Evolutionary conservation across 2,797 vertebrate genomes (phyloP).

Genomic region (Urocyon cinereoargenteus): DNA sequence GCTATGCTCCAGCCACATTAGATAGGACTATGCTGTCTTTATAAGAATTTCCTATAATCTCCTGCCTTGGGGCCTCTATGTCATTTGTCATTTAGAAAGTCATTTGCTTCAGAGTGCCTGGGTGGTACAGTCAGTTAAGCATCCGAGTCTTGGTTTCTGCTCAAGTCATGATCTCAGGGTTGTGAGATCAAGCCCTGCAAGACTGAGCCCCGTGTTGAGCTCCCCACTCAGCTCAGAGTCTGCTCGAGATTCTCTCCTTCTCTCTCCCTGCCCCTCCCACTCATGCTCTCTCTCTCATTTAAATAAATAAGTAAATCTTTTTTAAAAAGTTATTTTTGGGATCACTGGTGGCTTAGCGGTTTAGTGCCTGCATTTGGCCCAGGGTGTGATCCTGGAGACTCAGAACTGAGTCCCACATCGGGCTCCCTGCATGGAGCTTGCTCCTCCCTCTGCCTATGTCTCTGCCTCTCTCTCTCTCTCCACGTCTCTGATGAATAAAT

Average conservation of each 20-base stretch:
- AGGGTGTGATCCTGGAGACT: no score
- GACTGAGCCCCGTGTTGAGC: not conserved
- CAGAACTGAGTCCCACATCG: no score
- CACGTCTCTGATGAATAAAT: not conserved
- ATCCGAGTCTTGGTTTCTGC: not conserved
- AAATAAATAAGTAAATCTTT: not conserved
- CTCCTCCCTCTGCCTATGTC: no score
- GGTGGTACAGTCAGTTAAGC: not conserved
- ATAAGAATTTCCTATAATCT: not conserved
- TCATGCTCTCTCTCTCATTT: not conserved
- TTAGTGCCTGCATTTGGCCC: no score
- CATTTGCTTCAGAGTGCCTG: not conserved
- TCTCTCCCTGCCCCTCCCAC: not conserved
- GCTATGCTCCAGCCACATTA: accelerated
- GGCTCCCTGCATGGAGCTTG: no score
- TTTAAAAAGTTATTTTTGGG: not conserved
- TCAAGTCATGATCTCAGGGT: not conserved
- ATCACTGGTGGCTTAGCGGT: no score
- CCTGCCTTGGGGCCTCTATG: not conserved
- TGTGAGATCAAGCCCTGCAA: not conserved
- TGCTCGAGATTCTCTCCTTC: not conserved
- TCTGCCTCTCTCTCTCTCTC: not conserved
- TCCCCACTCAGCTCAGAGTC: not conserved
- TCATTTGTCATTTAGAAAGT: not conserved
- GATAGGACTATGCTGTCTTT: not conserved